Evolutionary conservation across 2,888 invertebrate genomes (phyloP), one percentile per base, ranked within the genome.

Genomic region (Hypomecis punctinalis): DNA sequence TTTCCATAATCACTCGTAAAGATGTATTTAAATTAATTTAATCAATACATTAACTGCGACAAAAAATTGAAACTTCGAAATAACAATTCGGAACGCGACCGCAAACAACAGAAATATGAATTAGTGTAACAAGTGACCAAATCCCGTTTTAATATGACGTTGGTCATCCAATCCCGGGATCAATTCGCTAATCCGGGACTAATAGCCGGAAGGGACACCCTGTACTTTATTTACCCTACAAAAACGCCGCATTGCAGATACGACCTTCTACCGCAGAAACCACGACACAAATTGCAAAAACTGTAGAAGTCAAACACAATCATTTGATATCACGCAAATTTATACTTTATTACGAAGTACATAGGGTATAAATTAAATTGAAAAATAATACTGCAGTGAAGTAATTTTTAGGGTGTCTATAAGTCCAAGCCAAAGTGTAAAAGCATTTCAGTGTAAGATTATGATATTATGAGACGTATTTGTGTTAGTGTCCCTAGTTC

Each of bases 401-500:
- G 82, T 81, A 83, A 86, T 88, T 88, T 83, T 84, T 79, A 85
- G 87, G 88, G 86, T 80, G 83, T 73, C 77, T 74, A 70, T 78
- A 78, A 81, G 76, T 77, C 80, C 74, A 70, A 77, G 82, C 80
- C 76, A 82, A 82, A 86, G 89, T 87, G 88, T 92, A 83, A 93
- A 89, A 93, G 92, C 92, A 91, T 93, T 93, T 90, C 89, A 80
- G 75, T 93, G 92, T 93, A 88, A 90, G 91, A 91, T 91, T 91
- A 92, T 91, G 85, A 88, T 91, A 89, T 90, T 89, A 89, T 75
- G 80, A 82, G 83, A 81, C 80, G 80, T 80, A 80, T 76, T 77
- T 76, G 78, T 81, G 80, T 83, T 83, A 86, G 84, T 83, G 82
- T 79, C 77, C 74, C 77, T 76, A 75, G 75, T 76, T 74, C 65